These are phyloP conservation scores for Hesperophylax magnus DNA, from an alignment of 1,140 invertebrate genomes.

Conservation along the genomic window DNA sequence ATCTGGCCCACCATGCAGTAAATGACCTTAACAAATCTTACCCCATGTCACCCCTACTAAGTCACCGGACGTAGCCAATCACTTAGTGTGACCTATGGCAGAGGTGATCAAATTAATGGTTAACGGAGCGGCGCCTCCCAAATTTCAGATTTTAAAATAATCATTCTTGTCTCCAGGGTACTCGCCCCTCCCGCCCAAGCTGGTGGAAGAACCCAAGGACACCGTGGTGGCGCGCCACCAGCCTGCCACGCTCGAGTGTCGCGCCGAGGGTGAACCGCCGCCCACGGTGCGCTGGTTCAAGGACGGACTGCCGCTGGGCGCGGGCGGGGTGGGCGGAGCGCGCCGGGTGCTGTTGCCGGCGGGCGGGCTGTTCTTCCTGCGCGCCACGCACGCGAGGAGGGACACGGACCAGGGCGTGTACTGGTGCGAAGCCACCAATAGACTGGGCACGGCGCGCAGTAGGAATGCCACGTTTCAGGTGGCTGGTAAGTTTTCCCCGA, in stretches of 20 bases:
- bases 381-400: constrained; percentile 78
- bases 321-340: constrained; percentile 63
- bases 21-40: too few species aligned
- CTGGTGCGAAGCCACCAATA: constrained; percentile 91
- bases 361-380: constrained; percentile 88
- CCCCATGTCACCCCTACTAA: too few species aligned
- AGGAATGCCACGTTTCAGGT: constrained; percentile 89
- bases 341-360: constrained; percentile 79
- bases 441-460: constrained; percentile 82
- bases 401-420: constrained; percentile 88
- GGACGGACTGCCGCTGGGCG: constrained; percentile 71
- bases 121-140: too few species aligned
- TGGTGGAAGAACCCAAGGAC: constrained; percentile 88
- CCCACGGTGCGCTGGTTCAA: constrained; percentile 85
- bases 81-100: too few species aligned
- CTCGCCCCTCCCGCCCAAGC: constrained; percentile 75
- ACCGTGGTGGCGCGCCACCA: constrained; percentile 87
- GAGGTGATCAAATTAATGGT: too few species aligned
- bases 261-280: constrained; percentile 79
- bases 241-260: constrained; percentile 83
- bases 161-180: constrained; percentile 30
- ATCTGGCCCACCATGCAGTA: too few species aligned
- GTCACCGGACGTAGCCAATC: too few species aligned
- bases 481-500: constrained; percentile 76
- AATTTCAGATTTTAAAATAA: too few species aligned